A percentile compares a stretch with the other conserved stretches of the same genome.
Evolutionary conservation across 1,140 invertebrate genomes (phyloP).

Genomic region (Bombyx mori): DNA sequence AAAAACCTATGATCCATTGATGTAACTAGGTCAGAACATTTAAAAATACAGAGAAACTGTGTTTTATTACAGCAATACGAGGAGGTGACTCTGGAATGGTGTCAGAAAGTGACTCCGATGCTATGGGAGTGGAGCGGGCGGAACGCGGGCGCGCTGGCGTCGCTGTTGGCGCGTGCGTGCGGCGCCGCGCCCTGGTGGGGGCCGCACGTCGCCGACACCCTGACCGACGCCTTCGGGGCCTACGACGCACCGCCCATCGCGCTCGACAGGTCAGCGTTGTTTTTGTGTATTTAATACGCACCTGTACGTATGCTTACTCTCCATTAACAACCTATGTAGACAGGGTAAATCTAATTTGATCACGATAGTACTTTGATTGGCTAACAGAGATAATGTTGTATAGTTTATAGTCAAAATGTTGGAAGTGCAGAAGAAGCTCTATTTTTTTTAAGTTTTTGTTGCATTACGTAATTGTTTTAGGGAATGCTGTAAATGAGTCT

Average conservation of each 20-base stretch:
- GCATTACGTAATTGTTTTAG: not conserved
- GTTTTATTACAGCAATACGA: conserved; percentile 25
- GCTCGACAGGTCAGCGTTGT: conserved; percentile 80
- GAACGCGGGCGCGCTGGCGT: conserved; percentile 73
- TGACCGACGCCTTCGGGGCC: conserved; percentile 84
- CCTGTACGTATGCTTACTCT: too few species aligned
- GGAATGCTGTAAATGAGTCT: not conserved
- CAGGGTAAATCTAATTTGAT: too few species aligned
- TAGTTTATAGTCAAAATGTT: too few species aligned
- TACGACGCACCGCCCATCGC: conserved; percentile 85
- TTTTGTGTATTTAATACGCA: not conserved
- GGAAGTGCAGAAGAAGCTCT: too few species aligned
- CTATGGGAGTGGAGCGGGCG: conserved; percentile 60
- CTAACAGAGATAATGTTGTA: too few species aligned
- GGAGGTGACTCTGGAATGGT: conserved; percentile 37
- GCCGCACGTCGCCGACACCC: conserved; percentile 85
- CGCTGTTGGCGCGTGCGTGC: conserved; percentile 85
- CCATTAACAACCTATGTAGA: too few species aligned
- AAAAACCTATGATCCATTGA: too few species aligned
- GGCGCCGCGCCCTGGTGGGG: conserved; percentile 90
- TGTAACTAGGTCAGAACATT: too few species aligned
- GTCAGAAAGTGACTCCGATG: conserved; percentile 40
- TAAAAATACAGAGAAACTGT: too few species aligned
- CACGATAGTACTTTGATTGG: too few species aligned
- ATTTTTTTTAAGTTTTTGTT: too few species aligned